Base-by-base conservation (phyloP, 2,113 vertebrate species). In the Cochlearius cochlearius region DNA sequence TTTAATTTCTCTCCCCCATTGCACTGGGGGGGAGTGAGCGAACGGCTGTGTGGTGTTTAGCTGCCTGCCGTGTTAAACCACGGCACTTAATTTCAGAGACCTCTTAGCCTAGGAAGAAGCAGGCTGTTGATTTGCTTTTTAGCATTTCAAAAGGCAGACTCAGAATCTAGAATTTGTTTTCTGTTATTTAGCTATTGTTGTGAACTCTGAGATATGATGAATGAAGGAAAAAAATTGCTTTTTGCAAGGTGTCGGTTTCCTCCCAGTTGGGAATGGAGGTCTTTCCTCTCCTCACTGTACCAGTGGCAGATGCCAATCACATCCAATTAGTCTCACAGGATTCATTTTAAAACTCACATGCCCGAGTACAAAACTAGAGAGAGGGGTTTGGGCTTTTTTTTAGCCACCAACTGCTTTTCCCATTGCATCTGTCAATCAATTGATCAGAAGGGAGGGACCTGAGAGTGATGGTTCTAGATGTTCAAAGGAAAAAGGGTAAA, bases 241-340 rank as follows among this genome's bases (percentile, higher is more conserved):
- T 90, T 95, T 90, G 59, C 34, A 66, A 67, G 62, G 53, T 73
- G 36, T 53, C 4, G 0, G 25, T 86, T 98, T 96, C 83, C 73
- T 92, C 76, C 56, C 56, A 6, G 36, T 45, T 5, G 3, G 74
- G 86, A 97, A 84, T 3, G 23, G 29, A 88, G 53, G 64, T 90
- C 86, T 96, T 95, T 77, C 90, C 78, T 90, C 53, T 82, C 59
- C 72, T 90, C 41, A 23, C 59, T 72, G 43, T 90, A 63, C 87
- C 84, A 23, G 29, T 96, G 85, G 90, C 94, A 98, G 96, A 91
- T 97, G 91, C 81, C 96, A 98, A 86, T 98, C 94, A 5, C 87
- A 85, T 90, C 95, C 97, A 97, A 74, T 98, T 98, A 96, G 85
- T 73, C 93, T 98, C 96, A 78, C 58, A 88, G 81, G 82, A 66